phyloP scores from a whole-genome alignment of 2,113 vertebrate species.

The Cinclus cinclus region DNA sequence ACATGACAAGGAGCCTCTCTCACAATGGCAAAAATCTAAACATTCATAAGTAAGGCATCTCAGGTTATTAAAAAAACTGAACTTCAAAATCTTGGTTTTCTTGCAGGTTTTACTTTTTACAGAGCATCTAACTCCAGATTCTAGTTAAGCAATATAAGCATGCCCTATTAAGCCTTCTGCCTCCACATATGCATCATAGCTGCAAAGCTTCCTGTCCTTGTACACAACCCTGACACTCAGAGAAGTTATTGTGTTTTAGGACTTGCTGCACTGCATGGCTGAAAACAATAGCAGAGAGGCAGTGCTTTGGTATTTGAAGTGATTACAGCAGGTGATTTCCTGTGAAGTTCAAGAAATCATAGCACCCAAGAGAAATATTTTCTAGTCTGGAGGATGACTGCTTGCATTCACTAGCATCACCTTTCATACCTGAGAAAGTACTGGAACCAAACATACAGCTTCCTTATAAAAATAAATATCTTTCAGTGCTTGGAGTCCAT shows the following conservation, averaged over 20 bases:
- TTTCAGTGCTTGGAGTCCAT: neutral
- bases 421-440: neutral
- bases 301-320: neutral
- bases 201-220: neutral
- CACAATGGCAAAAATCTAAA: neutral
- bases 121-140: neutral
- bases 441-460: neutral
- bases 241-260: neutral
- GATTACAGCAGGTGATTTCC: neutral
- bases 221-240: neutral
- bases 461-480: rapidly evolving
- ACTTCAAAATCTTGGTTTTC: neutral
- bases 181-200: neutral
- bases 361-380: neutral
- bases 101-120: neutral
- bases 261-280: neutral
- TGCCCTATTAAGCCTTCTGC: neutral
- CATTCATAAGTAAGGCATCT: neutral
- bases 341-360: neutral
- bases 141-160: neutral
- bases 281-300: neutral
- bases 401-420: neutral
- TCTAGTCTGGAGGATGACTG: neutral
- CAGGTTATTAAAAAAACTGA: neutral
- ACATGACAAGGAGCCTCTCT: neutral